These are phyloP conservation scores for Gastracanthus pulcherrimus DNA, from an alignment of 2,888 invertebrate genomes.

Conservation along the genomic window DNA sequence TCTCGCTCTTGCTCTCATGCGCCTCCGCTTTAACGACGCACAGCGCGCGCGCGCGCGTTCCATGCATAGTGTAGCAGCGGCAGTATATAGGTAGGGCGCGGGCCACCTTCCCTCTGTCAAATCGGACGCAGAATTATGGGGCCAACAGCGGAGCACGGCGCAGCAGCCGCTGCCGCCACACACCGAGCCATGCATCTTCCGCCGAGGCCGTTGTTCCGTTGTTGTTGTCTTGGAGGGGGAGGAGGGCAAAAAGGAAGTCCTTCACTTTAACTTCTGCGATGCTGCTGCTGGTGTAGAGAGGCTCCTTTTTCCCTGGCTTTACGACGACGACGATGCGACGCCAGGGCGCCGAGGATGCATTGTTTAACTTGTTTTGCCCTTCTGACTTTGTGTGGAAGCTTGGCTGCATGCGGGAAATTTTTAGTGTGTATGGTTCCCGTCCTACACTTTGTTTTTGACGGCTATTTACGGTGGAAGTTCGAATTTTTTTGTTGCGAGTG, in stretches of 20 bases:
- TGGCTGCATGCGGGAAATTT: no score
- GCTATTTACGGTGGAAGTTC: no score
- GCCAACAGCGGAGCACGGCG: neutral
- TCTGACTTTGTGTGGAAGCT: neutral
- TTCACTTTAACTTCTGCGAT: slow-evolving; percentile 34
- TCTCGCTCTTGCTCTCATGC: neutral
- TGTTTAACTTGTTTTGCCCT: slow-evolving; percentile 28
- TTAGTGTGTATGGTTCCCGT: neutral
- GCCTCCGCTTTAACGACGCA: neutral
- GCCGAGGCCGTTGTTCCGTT: neutral
- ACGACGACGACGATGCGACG: neutral
- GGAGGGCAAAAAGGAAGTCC: slow-evolving; percentile 42
- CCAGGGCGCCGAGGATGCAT: slow-evolving; percentile 30
- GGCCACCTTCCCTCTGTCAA: slow-evolving; percentile 15
- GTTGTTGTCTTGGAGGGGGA: slow-evolving; percentile 5
- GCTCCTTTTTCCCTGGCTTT: neutral
- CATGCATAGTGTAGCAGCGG: slow-evolving; percentile 29
- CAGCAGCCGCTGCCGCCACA: neutral
- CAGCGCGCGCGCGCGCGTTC: slow-evolving; percentile 14
- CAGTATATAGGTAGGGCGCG: neutral
- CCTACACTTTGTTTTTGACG: no score
- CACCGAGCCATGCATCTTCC: slow-evolving; percentile 16
- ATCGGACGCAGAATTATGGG: slow-evolving; percentile 52
- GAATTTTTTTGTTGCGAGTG: no score
- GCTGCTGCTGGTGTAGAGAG: neutral